Evolutionary conservation across 2,113 vertebrate species (phyloP).

Genomic region (Aegithalos caudatus): DNA sequence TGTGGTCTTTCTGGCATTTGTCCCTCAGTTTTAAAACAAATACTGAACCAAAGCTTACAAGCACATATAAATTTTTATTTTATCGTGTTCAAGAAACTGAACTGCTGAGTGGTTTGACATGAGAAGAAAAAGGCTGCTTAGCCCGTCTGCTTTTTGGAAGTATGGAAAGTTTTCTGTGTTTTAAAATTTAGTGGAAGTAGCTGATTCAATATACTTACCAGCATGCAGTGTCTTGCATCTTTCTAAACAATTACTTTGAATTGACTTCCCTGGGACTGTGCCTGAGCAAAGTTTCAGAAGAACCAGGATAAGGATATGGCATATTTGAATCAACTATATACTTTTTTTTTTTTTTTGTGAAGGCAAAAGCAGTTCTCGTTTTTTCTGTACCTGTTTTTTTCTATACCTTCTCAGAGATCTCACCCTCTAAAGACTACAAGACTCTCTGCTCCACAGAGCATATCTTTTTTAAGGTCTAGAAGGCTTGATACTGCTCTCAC

Average conservation of each 20-base stretch:
- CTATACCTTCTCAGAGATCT: background rate
- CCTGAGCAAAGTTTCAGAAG: background rate
- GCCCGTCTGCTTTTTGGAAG: background rate
- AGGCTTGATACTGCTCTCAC: background rate
- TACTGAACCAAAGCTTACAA: background rate
- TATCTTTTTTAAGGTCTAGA: background rate
- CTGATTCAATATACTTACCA: background rate
- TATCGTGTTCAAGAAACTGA: background rate
- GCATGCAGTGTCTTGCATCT: background rate
- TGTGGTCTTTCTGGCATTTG: background rate
- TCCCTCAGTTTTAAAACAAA: background rate
- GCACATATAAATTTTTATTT: background rate
- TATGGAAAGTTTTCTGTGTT: background rate
- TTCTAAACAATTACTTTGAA: background rate
- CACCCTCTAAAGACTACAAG: background rate
- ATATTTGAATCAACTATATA: background rate
- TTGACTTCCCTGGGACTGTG: background rate
- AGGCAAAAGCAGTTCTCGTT: background rate
- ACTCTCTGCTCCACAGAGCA: background rate
- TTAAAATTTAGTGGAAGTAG: background rate
- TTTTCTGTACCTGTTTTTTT: background rate
- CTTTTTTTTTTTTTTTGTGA: background rate
- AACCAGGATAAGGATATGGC: background rate
- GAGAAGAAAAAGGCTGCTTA: background rate
- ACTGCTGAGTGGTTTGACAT: background rate